Base-by-base conservation (phyloP, 2,113 vertebrate genomes). In the Erythrolamprus reginae region DNA sequence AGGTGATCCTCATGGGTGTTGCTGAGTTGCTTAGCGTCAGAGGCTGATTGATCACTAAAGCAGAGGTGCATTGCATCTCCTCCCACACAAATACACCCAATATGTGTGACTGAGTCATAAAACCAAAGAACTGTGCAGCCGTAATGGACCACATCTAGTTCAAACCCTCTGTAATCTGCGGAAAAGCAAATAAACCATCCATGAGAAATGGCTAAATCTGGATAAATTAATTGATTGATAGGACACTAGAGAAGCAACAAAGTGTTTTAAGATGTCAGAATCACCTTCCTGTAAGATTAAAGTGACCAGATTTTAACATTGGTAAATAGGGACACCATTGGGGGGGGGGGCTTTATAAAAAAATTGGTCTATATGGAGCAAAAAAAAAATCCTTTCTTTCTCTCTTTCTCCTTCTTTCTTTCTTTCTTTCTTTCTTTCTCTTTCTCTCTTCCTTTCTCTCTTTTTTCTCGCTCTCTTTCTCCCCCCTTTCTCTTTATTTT, bases 1-100 rank as follows among this genome's bases (percentile, higher is more conserved):
- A 89, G 17, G 1, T 4, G 0, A 0, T 47, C 83, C 0, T 0
- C 48, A n/a, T 4, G 51, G 26, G 21, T 45, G 23, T 26, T 28
- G 0, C 45, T 33, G 9, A 21, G 10, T 24, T 21, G 21, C 42
- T 48, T 3, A 38, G 2, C 10, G 1, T 28, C 42, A 9, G 6
- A 6, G 19, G 15, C 45, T 26, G 24, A 23, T 9, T 12, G 28
- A 51, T 28, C 33, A 10, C 26, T 33, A 77, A 77, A 77, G 17
- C 70, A 38, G 33, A 77, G 65, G 33, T 77, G 33, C 38, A 77
- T 21, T 77, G 33, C 17, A 21, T 77, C 70, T 77, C 2, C 70
- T 12, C n/a, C 19, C 65, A 77, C 17, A 19, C 19, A 77, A 19
- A 38, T 19, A 77, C 17, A 77, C 17, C 17, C 70, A 77, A 9